These are phyloP conservation scores for Oenanthe melanoleuca DNA, from an alignment of 2,113 vertebrate species.

Conservation along the genomic window DNA sequence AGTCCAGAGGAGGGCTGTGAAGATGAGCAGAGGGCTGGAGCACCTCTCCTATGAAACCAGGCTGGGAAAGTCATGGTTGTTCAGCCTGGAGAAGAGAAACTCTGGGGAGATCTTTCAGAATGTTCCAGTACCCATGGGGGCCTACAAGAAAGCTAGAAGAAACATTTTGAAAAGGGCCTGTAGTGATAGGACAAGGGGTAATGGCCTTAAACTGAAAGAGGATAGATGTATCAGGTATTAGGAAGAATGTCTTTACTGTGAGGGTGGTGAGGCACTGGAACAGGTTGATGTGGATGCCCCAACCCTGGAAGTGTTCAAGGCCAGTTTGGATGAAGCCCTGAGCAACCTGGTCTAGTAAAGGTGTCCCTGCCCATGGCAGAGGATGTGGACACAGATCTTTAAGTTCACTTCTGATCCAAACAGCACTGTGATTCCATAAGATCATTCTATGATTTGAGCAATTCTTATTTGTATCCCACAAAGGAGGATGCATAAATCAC, in stretches of 20 bases:
- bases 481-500: not conserved
- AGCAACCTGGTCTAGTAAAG: not conserved
- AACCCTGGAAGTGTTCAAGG: not conserved
- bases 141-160: not conserved
- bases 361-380: not conserved
- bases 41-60: not conserved
- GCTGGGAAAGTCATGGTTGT: not conserved
- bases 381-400: not conserved
- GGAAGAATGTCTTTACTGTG: not conserved
- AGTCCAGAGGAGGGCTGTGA: not conserved
- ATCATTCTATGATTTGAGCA: not conserved
- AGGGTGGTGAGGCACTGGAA: not conserved
- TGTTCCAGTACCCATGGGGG: not conserved
- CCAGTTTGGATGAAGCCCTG: not conserved
- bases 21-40: not conserved
- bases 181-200: not conserved
- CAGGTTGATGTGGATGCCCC: not conserved
- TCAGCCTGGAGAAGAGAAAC: not conserved
- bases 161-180: not conserved
- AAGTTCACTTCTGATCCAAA: rapidly evolving
- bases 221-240: not conserved
- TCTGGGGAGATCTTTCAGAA: not conserved
- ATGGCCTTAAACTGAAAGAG: not conserved
- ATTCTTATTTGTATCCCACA: not conserved
- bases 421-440: not conserved